Evolutionary conservation across 2,797 vertebrate genomes (phyloP).

Genomic region (Vespertilio murinus): DNA sequence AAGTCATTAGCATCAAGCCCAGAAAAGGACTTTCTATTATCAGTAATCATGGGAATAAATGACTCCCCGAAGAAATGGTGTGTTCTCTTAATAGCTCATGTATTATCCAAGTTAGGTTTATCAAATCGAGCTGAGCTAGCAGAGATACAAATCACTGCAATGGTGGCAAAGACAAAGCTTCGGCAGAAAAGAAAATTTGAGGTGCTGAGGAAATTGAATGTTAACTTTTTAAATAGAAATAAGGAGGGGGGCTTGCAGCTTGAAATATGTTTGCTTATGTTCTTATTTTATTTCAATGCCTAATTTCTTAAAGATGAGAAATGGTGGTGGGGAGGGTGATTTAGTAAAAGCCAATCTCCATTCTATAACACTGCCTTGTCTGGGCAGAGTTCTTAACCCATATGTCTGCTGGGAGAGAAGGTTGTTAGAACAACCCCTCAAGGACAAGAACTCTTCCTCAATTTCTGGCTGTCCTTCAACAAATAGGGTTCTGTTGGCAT

Average conservation of each 20-base stretch:
- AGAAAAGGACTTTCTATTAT: constrained; percentile 65
- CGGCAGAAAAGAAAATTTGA: constrained; percentile 51
- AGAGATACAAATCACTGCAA: constrained; percentile 51
- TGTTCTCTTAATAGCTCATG: constrained; percentile 55
- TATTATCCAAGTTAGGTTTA: constrained; percentile 62
- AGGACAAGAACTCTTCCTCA: constrained; percentile 35
- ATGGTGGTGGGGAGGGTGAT: not conserved
- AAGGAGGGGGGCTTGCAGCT: not conserved
- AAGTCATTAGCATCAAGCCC: constrained; percentile 68
- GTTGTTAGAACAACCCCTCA: constrained; percentile 28
- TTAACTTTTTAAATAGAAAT: constrained; percentile 31
- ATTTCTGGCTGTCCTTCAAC: constrained; percentile 53
- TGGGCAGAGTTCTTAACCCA: constrained; percentile 27
- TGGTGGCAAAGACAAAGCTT: constrained; percentile 44
- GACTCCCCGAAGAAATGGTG: constrained; percentile 51
- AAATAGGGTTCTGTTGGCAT: not conserved
- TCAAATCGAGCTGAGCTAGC: constrained; percentile 43
- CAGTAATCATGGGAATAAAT: constrained; percentile 54
- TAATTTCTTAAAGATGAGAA: constrained; percentile 59
- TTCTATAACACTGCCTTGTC: not conserved
- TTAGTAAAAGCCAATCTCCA: constrained; percentile 25
- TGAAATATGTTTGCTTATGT: not conserved
- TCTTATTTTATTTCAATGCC: constrained; percentile 27
- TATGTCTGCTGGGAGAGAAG: not conserved
- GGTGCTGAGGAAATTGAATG: not conserved